A percentile compares a stretch with the other conserved stretches of the same genome.
Evolutionary conservation across 2,888 invertebrate species (phyloP).

Genomic region (Flexamia atlantica): DNA sequence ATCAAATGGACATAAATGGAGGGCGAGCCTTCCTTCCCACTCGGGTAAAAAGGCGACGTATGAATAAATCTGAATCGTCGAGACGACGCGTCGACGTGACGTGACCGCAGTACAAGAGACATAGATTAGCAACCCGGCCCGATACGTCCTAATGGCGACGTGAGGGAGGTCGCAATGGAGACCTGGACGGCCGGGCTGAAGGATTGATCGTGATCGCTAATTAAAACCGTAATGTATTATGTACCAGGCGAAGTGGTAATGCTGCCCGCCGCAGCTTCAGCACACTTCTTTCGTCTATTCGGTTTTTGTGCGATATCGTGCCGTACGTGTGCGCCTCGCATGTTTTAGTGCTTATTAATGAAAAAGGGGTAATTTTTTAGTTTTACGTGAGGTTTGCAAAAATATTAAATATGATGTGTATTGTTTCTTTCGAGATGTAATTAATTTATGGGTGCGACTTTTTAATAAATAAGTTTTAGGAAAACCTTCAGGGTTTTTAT

Average conservation of each 20-base stretch:
- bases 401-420: too few relatives aligned
- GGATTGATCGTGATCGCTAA: constrained; percentile 49
- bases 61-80: constrained; percentile 61
- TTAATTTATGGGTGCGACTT: too few relatives aligned
- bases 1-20: constrained; percentile 60
- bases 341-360: neutral
- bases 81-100: constrained; percentile 70
- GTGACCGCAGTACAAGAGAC: constrained; percentile 76
- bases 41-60: constrained; percentile 56
- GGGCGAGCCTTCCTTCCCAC: constrained; percentile 54
- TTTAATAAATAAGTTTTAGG: too few relatives aligned
- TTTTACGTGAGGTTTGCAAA: too few relatives aligned
- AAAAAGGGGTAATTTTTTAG: neutral
- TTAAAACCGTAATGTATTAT: constrained; percentile 46
- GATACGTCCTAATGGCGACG: constrained; percentile 50
- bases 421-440: too few relatives aligned
- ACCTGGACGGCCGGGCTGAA: constrained; percentile 20
- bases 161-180: constrained; percentile 15
- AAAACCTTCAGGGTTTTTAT: too few relatives aligned
- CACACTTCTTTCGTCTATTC: neutral
- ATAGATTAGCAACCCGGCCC: constrained; percentile 31
- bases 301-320: neutral
- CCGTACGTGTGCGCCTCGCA: neutral
- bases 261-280: neutral
- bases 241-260: constrained; percentile 23